These are phyloP conservation scores for Magallana gigas DNA, from an alignment of 1,140 invertebrate species.

Conservation along the genomic window DNA sequence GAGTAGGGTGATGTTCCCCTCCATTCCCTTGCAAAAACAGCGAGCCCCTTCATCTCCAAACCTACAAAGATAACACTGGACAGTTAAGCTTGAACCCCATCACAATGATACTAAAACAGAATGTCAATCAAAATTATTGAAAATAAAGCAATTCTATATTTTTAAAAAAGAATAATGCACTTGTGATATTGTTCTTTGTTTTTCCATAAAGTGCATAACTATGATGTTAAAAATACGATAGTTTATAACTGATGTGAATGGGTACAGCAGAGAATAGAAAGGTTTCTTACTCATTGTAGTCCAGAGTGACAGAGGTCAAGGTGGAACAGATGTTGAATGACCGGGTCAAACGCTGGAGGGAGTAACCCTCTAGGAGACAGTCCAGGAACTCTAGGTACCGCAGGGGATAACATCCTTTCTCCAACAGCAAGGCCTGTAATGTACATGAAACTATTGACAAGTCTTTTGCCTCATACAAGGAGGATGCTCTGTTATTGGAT, in stretches of 20 bases:
- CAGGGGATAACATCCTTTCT: constrained; percentile 73
- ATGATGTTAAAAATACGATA: too few species aligned
- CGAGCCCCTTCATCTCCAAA: constrained; percentile 77
- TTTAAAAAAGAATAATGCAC: too few species aligned
- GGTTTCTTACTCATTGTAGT: constrained; percentile 77
- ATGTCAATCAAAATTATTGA: not conserved
- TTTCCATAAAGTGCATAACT: too few species aligned
- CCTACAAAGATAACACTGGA: constrained; percentile 51
- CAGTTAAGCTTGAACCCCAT: too few species aligned
- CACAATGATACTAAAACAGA: not conserved
- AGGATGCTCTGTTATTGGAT: too few species aligned
- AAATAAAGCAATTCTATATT: too few species aligned
- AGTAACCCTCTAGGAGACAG: constrained; percentile 72
- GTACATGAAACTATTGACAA: not conserved
- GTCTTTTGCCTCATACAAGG: too few species aligned
- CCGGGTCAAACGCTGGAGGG: constrained; percentile 67
- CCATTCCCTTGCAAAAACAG: constrained; percentile 74
- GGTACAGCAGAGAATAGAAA: not conserved
- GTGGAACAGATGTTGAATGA: constrained; percentile 67
- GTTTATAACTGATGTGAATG: too few species aligned
- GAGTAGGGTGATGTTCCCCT: constrained; percentile 71
- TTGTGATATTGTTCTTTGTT: too few species aligned
- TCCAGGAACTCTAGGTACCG: constrained; percentile 73
- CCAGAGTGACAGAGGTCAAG: constrained; percentile 72
- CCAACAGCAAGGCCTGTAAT: constrained; percentile 72